Percentiles rank a stretch among this genome's conserved stretches.
phyloP scores from a whole-genome alignment of 2,888 invertebrate genomes.

The Sphecodes monilicornis region DNA sequence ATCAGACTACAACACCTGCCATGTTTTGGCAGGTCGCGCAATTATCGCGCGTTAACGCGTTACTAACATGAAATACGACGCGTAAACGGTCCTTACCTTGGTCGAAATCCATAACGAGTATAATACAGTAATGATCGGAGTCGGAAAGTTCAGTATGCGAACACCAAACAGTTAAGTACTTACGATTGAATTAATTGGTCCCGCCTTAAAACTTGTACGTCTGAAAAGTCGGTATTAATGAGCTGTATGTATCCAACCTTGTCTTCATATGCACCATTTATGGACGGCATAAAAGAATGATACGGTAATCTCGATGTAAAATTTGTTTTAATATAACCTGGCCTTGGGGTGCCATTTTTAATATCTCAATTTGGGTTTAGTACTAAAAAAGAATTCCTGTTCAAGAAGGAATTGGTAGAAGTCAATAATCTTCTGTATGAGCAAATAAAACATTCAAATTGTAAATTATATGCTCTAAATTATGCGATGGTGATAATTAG shows the following conservation, averaged over 20 bases:
- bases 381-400: not conserved
- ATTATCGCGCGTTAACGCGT: constrained; percentile 33
- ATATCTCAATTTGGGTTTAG: not conserved
- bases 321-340: no score
- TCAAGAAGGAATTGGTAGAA: no score
- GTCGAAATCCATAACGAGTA: not conserved
- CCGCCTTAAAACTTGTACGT: no score
- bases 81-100: not conserved
- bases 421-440: no score
- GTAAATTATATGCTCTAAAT: no score
- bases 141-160: not conserved
- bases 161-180: not conserved
- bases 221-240: not conserved
- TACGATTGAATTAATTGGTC: not conserved
- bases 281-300: not conserved
- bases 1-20: constrained; percentile 18
- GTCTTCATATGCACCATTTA: not conserved
- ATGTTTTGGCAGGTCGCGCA: constrained; percentile 42
- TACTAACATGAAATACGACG: constrained; percentile 29
- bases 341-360: no score
- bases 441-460: no score
- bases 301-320: no score
- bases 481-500: no score
- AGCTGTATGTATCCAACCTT: not conserved
- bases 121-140: not conserved